Base-by-base conservation (phyloP, 1,140 invertebrate genomes). In the Portunus trituberculatus region DNA sequence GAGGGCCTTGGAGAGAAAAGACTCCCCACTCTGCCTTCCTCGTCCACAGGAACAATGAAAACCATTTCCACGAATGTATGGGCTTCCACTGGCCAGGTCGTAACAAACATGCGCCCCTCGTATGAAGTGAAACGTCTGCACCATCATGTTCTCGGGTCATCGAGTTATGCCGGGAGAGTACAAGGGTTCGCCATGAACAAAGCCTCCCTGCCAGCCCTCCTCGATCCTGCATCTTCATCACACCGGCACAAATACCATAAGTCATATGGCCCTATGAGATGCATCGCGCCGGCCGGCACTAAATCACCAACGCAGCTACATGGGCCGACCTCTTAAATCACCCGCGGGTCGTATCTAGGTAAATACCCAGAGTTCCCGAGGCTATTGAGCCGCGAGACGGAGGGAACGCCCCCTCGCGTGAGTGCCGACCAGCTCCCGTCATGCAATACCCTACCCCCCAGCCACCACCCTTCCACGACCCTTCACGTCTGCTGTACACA, bases 381-480 rank as follows among this genome's bases (percentile, higher is more conserved):
- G 48, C 28, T 91, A 91, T 91, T 91, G 46, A 91, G 90, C 90
- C 25, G 46, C 32, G 48, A 29, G 90, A 29, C n/a, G 48, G 16
- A 91, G 90, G 90, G 25, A 76, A 59, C 90, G 90, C 90, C 90
- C 89, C 90, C 4, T 91, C 31, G 90, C 90, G 90, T 91, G 90
- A 29, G 29, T 59, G 3, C 90, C 25, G 12, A 14, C 48, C 46
- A 29, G n/a, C 28, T n/a, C n/a, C 48, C 25, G 48, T 59, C 90
- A 91, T 91, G 90, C 90, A 67, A 91, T 25, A 28, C 90, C 20
- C 20, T n/a, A 20, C 14, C 89, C 48, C 89, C 89, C 16, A 12
- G 16, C 48, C 89, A 3, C 48, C 86, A 0, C 31, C 86, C 86
- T 25, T 20, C 29, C 28, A 45, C 29, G 14, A 88, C 28, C 45